phyloP scores from a whole-genome alignment of 2,888 invertebrate species.

The Leucozona laternaria region DNA sequence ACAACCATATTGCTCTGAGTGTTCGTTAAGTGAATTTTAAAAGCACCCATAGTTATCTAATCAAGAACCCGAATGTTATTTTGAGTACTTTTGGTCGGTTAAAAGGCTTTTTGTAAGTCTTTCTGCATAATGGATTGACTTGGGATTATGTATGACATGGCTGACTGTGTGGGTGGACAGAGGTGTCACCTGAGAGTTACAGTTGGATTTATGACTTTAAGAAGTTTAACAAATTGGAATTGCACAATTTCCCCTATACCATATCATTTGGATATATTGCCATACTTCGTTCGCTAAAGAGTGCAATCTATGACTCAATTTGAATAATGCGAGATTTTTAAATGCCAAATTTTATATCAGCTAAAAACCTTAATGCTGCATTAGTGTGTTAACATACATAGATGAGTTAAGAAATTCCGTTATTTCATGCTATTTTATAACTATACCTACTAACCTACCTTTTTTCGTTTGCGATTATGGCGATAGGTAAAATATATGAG shows the following conservation, averaged over 20 bases:
- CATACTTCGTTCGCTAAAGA: neutral
- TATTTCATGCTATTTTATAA: too few species aligned
- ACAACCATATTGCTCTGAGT: slow-evolving; percentile 23
- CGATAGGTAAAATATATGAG: too few species aligned
- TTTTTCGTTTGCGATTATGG: too few species aligned
- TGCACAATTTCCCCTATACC: slow-evolving; percentile 14
- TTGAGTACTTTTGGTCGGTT: slow-evolving; percentile 64
- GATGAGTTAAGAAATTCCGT: too few species aligned
- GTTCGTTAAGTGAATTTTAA: slow-evolving; percentile 73
- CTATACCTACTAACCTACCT: too few species aligned
- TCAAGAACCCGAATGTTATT: slow-evolving; percentile 67
- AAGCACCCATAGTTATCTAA: slow-evolving; percentile 72
- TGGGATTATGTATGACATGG: slow-evolving; percentile 20
- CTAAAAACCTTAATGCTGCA: too few species aligned
- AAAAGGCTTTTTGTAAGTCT: slow-evolving; percentile 67
- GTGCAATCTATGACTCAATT: slow-evolving; percentile 1
- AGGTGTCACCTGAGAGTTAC: slow-evolving; percentile 38
- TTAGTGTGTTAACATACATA: too few species aligned
- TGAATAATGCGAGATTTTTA: too few species aligned
- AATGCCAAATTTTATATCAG: too few species aligned
- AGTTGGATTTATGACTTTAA: slow-evolving; percentile 47
- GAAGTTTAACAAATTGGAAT: slow-evolving; percentile 21
- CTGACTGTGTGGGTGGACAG: slow-evolving; percentile 42
- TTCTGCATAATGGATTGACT: slow-evolving; percentile 49
- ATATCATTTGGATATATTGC: slow-evolving; percentile 33